A percentile compares a stretch with the other conserved stretches of the same genome.
Evolutionary conservation across 2,113 vertebrate genomes (phyloP).

Genomic region (Rhombomys opimus): DNA sequence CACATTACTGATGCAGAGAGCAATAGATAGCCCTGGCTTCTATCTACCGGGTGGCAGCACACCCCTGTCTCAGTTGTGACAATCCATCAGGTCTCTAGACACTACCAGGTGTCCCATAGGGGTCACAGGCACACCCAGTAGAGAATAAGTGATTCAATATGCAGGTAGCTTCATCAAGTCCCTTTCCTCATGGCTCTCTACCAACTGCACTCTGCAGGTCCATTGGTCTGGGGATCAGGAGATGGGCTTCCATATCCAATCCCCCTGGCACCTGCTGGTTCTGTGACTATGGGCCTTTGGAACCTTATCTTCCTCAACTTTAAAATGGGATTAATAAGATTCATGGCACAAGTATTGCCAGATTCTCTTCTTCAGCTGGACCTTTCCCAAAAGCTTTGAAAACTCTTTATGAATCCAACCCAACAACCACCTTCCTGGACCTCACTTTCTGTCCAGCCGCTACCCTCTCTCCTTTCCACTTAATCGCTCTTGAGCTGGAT

Average conservation of each 20-base stretch:
- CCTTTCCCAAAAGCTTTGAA: constrained; percentile 4
- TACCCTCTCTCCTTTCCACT: neutral
- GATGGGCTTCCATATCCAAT: neutral
- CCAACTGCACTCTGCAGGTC: neutral
- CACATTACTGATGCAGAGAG: neutral
- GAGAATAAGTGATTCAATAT: neutral
- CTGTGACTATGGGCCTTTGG: neutral
- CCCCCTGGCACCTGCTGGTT: neutral
- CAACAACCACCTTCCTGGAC: neutral
- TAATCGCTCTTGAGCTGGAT: neutral
- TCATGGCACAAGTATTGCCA: neutral
- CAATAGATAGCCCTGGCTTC: neutral
- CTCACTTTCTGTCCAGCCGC: neutral
- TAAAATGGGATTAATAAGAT: neutral
- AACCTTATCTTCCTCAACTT: neutral
- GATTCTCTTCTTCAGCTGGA: neutral
- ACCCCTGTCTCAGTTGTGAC: neutral
- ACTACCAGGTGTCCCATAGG: neutral
- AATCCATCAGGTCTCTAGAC: neutral
- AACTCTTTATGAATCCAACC: constrained; percentile 19
- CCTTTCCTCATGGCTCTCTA: neutral
- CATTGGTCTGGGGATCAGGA: neutral
- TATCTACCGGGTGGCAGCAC: neutral
- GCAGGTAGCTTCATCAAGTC: neutral
- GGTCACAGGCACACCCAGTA: neutral